These are phyloP conservation scores for Oostethus manadensis DNA, from an alignment of 2,113 vertebrate genomes.

Conservation along the genomic window DNA sequence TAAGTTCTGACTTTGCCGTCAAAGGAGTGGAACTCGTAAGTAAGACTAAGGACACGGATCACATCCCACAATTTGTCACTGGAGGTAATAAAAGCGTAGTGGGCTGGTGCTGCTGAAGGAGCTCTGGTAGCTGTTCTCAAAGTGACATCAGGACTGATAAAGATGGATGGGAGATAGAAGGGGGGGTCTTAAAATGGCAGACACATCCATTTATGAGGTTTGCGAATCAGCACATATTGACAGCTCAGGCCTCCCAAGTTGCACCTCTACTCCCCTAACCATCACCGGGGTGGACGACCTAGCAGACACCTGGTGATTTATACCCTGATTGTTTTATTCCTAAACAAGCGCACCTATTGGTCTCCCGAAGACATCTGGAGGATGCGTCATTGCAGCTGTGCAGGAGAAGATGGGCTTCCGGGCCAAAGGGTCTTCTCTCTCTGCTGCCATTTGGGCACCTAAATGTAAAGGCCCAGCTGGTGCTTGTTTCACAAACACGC, in stretches of 20 bases:
- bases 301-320: conserved; percentile 30
- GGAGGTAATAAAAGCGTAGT: conserved; percentile 66
- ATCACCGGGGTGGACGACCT: conserved; percentile 46
- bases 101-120: conserved; percentile 26
- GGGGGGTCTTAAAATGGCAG: conserved; percentile 55
- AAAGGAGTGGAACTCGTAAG: conserved; percentile 28
- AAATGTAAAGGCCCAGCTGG: conserved; percentile 52
- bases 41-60: conserved; percentile 62
- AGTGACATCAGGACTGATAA: conserved; percentile 49
- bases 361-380: conserved; percentile 65
- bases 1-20: too few species aligned
- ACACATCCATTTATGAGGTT: conserved; percentile 51
- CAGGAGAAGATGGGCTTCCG: conserved; percentile 49
- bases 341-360: conserved; percentile 26
- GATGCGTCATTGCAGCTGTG: conserved; percentile 73
- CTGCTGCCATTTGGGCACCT: conserved; percentile 52
- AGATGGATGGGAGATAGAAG: conserved; percentile 53
- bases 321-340: conserved; percentile 22
- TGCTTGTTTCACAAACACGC: conserved; percentile 15
- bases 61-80: conserved; percentile 79
- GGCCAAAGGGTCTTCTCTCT: conserved; percentile 65
- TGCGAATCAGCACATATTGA: conserved; percentile 40
- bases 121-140: conserved; percentile 38
- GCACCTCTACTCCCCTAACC: conserved; percentile 34
- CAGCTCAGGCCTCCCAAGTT: neutral